Evolutionary conservation across 1,140 invertebrate species (phyloP), one percentile per base, ranked within the genome.

Genomic region (Lepidurus packardi): DNA sequence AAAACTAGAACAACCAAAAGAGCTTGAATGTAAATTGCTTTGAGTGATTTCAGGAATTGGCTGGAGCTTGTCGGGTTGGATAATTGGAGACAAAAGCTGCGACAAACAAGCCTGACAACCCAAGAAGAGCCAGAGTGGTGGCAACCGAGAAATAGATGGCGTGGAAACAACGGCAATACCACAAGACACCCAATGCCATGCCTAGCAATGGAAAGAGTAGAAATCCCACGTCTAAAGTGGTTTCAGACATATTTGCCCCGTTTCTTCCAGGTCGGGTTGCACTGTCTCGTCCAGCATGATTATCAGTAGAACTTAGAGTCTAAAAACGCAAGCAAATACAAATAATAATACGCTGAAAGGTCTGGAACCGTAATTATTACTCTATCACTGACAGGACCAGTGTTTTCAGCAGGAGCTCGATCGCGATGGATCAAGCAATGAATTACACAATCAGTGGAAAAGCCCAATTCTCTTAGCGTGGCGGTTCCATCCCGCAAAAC

Each of bases 391-490:
- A 16, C 53, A 7, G 53, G 7, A 65, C 21, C 53, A 65, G 53
- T 13, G 21, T 65, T 65, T 65, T 65, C 53, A 4, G 53, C 8
- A 65, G 53, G 34, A 34, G 34, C 78, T 43, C 87, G 84, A 43
- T 86, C 86, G 53, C 88, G 88, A 81, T 92, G 91, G 73, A 96
- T 90, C 34, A 95, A 87, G 85, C 93, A 95, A 84, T 96, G 94
- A 25, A 97, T 91, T 5, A 95, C 93, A 84, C 93, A 94, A 82
- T 94, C 93, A 84, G 96, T 90, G 83, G 90, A 91, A 45, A 97
- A 87, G 21, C 94, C 93, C 85, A 90, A 93, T 34, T 89, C 89
- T 79, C 91, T 87, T 65, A 97, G 85, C 9, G 93, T 94, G 79
- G 90, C 88, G 76, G 85, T 87, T 80, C 95, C 94, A 80, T 91